Evolutionary conservation across 1,140 invertebrate genomes (phyloP).

Genomic region (Sipha flava): DNA sequence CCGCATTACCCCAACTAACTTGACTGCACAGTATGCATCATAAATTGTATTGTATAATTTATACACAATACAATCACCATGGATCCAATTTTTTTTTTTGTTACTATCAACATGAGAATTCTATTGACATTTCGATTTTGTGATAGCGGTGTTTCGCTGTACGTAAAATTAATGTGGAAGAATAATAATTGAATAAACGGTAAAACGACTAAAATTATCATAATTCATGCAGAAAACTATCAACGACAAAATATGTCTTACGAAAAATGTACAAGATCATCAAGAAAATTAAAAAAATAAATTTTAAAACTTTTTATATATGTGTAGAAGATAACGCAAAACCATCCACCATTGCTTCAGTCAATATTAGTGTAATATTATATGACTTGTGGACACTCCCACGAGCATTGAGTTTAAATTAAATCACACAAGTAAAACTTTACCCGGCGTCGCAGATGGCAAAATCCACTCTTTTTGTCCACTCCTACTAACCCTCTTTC

Average conservation of each 20-base stretch:
- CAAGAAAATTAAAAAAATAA: not conserved
- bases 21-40: too few relatives aligned
- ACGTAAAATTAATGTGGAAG: not conserved
- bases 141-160: not conserved
- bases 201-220: too few relatives aligned
- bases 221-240: too few relatives aligned
- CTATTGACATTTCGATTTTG: not conserved
- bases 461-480: not conserved
- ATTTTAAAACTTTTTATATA: not conserved
- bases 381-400: not conserved
- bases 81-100: not conserved
- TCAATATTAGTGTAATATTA: not conserved
- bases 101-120: not conserved
- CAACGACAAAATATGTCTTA: not conserved
- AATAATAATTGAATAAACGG: not conserved
- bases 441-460: not conserved
- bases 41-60: too few relatives aligned
- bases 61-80: too few relatives aligned
- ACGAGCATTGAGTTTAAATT: not conserved
- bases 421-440: not conserved
- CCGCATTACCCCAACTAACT: not conserved
- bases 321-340: not conserved
- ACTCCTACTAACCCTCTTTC: not conserved
- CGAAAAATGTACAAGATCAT: not conserved
- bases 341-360: not conserved